A percentile compares a stretch with the other conserved stretches of the same genome.
Conservation (phyloP, 2,888 invertebrate species). For the Cerastoderma edule region DNA sequence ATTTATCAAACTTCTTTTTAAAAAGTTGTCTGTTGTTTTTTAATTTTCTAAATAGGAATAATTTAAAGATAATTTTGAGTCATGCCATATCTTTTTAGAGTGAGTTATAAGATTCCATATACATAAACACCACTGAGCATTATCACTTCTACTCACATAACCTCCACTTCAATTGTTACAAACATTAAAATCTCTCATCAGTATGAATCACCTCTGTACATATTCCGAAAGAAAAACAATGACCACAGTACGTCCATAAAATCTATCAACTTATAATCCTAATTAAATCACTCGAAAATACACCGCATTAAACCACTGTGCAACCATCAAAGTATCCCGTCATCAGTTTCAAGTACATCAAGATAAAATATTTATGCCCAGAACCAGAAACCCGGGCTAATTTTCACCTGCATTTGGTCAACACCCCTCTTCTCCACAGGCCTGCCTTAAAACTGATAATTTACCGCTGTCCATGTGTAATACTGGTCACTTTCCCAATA, state of each 20-base stretch:
- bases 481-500: conserved; percentile 24
- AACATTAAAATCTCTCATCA: conserved; percentile 2
- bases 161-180: background rate
- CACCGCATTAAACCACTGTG: background rate
- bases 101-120: too few species aligned
- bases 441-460: conserved; percentile 27
- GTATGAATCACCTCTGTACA: background rate
- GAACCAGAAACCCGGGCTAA: conserved; percentile 12
- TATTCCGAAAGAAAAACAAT: background rate
- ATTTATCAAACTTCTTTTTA: too few species aligned
- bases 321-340: background rate
- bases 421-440: conserved; percentile 15
- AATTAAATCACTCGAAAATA: conserved; percentile 11
- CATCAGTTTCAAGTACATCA: conserved; percentile 20
- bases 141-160: background rate
- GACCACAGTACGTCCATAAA: conserved; percentile 15
- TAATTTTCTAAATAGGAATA: too few species aligned
- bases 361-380: conserved; percentile 28
- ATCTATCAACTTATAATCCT: conserved; percentile 9
- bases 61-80: too few species aligned
- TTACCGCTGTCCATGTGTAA: conserved; percentile 13
- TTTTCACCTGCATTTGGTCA: conserved; percentile 22
- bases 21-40: too few species aligned
- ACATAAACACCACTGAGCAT: background rate
- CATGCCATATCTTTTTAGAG: too few species aligned